Base-by-base conservation (phyloP, 2,113 vertebrate genomes). In the Symphodus melops region DNA sequence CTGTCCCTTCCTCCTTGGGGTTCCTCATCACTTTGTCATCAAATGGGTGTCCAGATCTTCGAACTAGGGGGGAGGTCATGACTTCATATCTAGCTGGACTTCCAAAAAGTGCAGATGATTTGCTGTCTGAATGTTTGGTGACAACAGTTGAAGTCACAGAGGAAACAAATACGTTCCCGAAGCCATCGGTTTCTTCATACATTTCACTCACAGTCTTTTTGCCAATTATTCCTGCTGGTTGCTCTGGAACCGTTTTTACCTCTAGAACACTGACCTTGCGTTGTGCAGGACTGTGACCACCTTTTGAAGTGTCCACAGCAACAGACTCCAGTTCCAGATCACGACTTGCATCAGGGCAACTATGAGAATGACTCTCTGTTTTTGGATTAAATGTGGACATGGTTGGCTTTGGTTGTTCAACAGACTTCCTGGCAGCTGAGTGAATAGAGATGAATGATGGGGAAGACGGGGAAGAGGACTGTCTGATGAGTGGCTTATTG, bases 361-460 rank as follows among this genome's bases (percentile, higher is more conserved):
- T 72, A 13, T 73, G 66, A 75, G 83, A 25, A 54, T 74, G 28
- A 5, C 36, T 28, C 12, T 85, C 49, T 21, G 58, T 20, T 65
- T 85, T 83, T 75, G 90, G 73, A 64, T 91, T 90, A 68, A 89
- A 86, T 64, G 62, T 86, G 57, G 86, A 79, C 56, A 77, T 56
- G 79, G 88, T 68, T 49, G 84, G 13, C 46, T 77, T 78, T 9
- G 48, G 82, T 59, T 92, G 87, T 19, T 93, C 72, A 12, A 69
- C 89, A 49, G 88, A 68, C 67, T 95, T 98, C 72, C 96, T 95
- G 46, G 95, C 93, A 70, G 96, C 95, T n/a, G 96, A 98, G 55
- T 96, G 95, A 9, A 96, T 96, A 58, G 96, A 93, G 89, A 97
- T 98, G 75, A 96, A 98, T 0, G 94, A 97, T 5, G 97, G 96